A percentile compares a stretch with the other conserved stretches of the same genome.
These are phyloP conservation scores for Heteractis magnifica DNA, from an alignment of 92 coral and sea anemone species.

Conservation along the genomic window DNA sequence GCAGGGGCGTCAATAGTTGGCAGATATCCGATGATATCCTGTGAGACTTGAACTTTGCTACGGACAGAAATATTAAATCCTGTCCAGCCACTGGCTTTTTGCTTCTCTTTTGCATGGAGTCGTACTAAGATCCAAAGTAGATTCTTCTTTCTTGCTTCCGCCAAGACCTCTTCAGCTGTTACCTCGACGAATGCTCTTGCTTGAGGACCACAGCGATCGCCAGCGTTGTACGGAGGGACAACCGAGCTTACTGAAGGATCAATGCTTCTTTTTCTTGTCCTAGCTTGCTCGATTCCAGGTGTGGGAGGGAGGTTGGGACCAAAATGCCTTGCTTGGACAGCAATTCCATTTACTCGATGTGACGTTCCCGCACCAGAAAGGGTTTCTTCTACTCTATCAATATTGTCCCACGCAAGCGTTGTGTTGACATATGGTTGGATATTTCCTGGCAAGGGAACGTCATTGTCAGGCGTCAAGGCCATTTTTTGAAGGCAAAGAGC, in stretches of 20 bases:
- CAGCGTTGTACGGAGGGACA: conserved; percentile 50
- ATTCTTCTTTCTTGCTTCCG: conserved; percentile 39
- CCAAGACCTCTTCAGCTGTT: conserved; percentile 21
- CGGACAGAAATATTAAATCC: conserved; percentile 31
- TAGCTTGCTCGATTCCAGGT: conserved; percentile 21
- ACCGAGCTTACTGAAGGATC: conserved; percentile 24
- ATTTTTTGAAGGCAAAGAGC: conserved; percentile 42
- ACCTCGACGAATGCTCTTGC: conserved; percentile 41
- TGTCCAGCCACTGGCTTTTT: conserved; percentile 61
- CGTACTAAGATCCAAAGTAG: conserved; percentile 42
- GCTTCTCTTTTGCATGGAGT: conserved; percentile 49
- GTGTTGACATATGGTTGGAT: conserved; percentile 39
- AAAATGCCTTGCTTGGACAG: conserved; percentile 47
- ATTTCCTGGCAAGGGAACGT: conserved; percentile 44
- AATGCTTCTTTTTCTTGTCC: conserved; percentile 50
- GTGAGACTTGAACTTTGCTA: too few species aligned
- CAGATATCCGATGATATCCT: too few species aligned
- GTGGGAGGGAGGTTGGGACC: conserved; percentile 28
- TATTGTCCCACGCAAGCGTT: conserved; percentile 11
- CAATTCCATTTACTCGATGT: conserved; percentile 13
- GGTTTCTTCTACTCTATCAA: conserved; percentile 45
- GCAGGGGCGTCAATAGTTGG: too few species aligned
- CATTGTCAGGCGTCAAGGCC: conserved; percentile 40
- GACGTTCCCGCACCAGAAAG: conserved; percentile 52
- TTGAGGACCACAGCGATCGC: conserved; percentile 50